phyloP scores from a whole-genome alignment of 2,888 invertebrate species.

The Drosophila planitibia region DNA sequence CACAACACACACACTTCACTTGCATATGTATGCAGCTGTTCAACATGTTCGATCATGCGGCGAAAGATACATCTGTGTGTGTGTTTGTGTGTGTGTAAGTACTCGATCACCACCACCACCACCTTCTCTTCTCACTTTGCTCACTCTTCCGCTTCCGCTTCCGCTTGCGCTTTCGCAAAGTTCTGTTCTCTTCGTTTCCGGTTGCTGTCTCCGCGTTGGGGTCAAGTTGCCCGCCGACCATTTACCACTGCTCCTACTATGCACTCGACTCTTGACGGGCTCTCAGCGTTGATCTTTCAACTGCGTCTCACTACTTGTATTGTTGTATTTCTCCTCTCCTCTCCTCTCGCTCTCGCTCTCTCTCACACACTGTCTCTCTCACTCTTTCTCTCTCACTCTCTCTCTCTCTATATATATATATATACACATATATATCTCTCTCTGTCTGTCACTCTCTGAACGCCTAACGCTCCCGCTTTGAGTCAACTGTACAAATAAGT shows the following conservation, averaged over 20 bases:
- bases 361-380: slow-evolving; percentile 34
- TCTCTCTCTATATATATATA: not conserved
- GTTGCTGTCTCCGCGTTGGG: slow-evolving; percentile 39
- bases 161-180: slow-evolving; percentile 5
- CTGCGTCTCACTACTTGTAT: slow-evolving; percentile 55
- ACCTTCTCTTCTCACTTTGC: slow-evolving; percentile 5
- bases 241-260: slow-evolving; percentile 5
- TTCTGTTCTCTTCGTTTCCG: slow-evolving; percentile 30
- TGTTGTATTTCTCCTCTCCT: slow-evolving; percentile 47
- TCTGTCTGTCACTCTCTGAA: slow-evolving; percentile 44
- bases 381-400: slow-evolving; percentile 31
- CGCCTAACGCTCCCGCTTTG: slow-evolving; percentile 54
- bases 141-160: slow-evolving; percentile 18
- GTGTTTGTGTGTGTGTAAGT: slow-evolving; percentile 29
- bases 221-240: not conserved
- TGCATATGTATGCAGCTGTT: not conserved
- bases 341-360: slow-evolving; percentile 37
- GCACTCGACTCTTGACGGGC: slow-evolving; percentile 18
- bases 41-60: slow-evolving; percentile 6
- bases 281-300: slow-evolving; percentile 59
- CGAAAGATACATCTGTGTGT: slow-evolving; percentile 16
- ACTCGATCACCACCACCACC: slow-evolving; percentile 19
- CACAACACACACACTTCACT: not conserved
- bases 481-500: slow-evolving; percentile 57
- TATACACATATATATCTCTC: slow-evolving; percentile 24